Base-by-base conservation (phyloP, 2,113 vertebrate genomes). In the Sinocyclocheilus maitianheensis region DNA sequence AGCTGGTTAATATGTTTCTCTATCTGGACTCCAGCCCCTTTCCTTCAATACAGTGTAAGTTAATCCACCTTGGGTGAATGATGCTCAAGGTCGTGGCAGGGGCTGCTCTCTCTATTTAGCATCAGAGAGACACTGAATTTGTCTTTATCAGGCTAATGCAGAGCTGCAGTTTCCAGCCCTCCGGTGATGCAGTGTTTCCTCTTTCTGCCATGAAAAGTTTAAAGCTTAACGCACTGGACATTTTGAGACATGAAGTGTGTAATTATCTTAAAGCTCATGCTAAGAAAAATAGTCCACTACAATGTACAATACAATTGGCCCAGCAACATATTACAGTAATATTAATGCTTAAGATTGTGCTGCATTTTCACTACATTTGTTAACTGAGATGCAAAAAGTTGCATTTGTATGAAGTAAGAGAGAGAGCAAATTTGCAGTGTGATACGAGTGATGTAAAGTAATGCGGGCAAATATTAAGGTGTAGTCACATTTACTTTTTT, bases 71-170 rank as follows among this genome's bases (percentile, higher is more conserved):
- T 65, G 60, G 60, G 14, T 81, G 60, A 81, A 65, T 48, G 79
- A 81, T 81, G 79, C 40, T 63, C 11, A 81, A 81, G 60, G 79
- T 81, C 24, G 60, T 20, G 60, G 60, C 60, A 81, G 60, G 60
- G 40, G 22, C 60, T 65, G 60, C n/a, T 81, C 79, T 79, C 77
- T 65, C 40, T 81, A 46, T 65, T 81, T 43, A 65, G 37, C n/a
- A 65, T 76, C 72, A 72, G 34, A 43, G 69, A 72, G 34, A 72
- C 69, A 48, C 79, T 81, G 79, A 81, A 81, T 81, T 43, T 48
- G 79, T 81, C 60, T 81, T 81, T 81, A 81, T 81, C 79, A 81
- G 79, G 60, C 37, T 81, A 81, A 81, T 81, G 60, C 79, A 81
- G 79, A 20, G 79, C 40, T 30, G 79, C 60, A 10, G 22, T 65